These are phyloP conservation scores for Charina bottae DNA, from an alignment of 2,113 vertebrate genomes.

Conservation along the genomic window DNA sequence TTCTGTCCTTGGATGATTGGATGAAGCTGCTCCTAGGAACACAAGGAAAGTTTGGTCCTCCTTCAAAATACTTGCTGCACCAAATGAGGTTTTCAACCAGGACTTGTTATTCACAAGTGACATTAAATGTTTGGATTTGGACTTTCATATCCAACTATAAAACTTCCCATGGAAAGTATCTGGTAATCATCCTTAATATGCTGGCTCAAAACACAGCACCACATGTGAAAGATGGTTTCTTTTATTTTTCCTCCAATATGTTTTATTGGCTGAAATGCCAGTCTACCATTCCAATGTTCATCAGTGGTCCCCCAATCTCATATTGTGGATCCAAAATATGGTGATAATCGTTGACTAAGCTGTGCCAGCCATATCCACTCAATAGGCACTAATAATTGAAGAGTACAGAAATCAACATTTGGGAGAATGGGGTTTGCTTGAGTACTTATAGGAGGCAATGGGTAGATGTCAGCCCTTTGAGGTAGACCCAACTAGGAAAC, in stretches of 20 bases:
- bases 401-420: background rate
- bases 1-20: slow-evolving; percentile 18
- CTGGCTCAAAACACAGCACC: background rate
- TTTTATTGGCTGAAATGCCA: background rate
- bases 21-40: background rate
- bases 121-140: background rate
- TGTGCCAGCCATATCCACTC: background rate
- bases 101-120: background rate
- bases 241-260: background rate
- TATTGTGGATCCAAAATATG: background rate
- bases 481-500: too few relatives aligned
- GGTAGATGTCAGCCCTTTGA: too few relatives aligned
- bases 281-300: background rate
- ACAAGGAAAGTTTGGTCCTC: background rate
- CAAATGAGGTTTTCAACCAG: background rate
- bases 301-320: background rate
- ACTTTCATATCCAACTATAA: background rate
- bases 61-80: background rate
- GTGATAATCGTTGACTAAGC: background rate
- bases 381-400: background rate
- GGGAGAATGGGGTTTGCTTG: background rate
- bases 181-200: background rate
- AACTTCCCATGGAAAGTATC: background rate
- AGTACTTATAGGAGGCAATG: background rate
- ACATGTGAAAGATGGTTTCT: background rate